phyloP scores from a whole-genome alignment of 2,888 invertebrate species.

The Diabrotica balteata region DNA sequence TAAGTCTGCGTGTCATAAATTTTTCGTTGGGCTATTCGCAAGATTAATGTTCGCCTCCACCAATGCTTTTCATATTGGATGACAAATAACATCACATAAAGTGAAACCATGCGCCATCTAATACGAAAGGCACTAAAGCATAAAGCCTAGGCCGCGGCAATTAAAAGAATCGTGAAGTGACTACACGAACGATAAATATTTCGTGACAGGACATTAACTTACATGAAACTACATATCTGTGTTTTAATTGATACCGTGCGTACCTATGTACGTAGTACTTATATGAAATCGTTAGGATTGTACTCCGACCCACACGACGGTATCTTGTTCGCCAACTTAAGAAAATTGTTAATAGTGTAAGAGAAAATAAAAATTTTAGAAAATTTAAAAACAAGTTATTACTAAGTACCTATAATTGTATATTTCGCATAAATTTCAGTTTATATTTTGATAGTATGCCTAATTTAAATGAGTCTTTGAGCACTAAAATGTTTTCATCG shows the following conservation, averaged over 20 bases:
- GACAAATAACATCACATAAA: slow-evolving; percentile 4
- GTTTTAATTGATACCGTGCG: slow-evolving; percentile 19
- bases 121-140: slow-evolving; percentile 7
- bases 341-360: too few relatives aligned
- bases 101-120: not conserved
- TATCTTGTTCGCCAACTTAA: not conserved
- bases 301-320: not conserved
- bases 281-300: not conserved
- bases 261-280: not conserved
- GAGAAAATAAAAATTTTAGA: too few relatives aligned
- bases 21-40: too few relatives aligned
- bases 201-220: slow-evolving; percentile 20
- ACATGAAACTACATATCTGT: slow-evolving; percentile 27
- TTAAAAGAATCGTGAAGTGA: slow-evolving; percentile 13
- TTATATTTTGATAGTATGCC: too few relatives aligned
- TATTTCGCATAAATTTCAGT: too few relatives aligned
- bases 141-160: slow-evolving; percentile 4
- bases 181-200: slow-evolving; percentile 17
- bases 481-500: too few relatives aligned
- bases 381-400: too few relatives aligned
- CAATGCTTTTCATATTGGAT: not conserved
- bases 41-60: too few relatives aligned
- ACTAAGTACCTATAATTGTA: too few relatives aligned
- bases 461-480: too few relatives aligned
- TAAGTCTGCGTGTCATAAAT: too few relatives aligned